Evolutionary conservation across 1,140 invertebrate species (phyloP).

Genomic region (Pseudoatta argentina): DNA sequence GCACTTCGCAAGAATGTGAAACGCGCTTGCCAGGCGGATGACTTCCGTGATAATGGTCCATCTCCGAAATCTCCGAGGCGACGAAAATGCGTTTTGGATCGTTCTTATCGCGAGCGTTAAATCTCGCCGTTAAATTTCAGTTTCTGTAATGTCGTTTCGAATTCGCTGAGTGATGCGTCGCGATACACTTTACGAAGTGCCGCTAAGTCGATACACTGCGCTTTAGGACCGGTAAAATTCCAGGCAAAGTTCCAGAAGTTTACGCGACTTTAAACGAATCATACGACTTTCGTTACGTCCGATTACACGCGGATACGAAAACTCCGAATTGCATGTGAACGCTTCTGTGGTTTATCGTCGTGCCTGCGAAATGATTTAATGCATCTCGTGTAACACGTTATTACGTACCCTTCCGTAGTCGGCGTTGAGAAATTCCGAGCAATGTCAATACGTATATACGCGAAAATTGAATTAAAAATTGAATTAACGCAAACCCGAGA

Average conservation of each 20-base stretch:
- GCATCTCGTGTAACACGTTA: conserved; percentile 37
- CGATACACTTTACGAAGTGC: background rate
- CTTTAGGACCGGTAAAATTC: background rate
- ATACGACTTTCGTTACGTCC: conserved; percentile 38
- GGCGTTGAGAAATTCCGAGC: background rate
- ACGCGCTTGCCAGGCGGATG: background rate
- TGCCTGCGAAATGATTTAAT: conserved; percentile 34
- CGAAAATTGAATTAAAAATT: conserved; percentile 63
- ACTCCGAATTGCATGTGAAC: conserved; percentile 4
- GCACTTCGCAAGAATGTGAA: conserved; percentile 17
- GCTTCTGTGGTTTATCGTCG: conserved; percentile 18
- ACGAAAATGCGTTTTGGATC: conserved; percentile 28
- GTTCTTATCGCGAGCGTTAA: background rate
- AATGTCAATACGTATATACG: conserved; percentile 22
- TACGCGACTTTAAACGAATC: conserved; percentile 39
- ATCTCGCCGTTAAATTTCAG: conserved; percentile 15
- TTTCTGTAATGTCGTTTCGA: background rate
- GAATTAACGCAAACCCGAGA: conserved; percentile 43
- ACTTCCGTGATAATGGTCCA: conserved; percentile 50
- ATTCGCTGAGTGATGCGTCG: background rate
- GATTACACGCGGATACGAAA: conserved; percentile 34
- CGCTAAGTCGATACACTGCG: conserved; percentile 1
- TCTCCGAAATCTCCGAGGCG: conserved; percentile 21
- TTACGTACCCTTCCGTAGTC: background rate
- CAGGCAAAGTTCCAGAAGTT: conserved; percentile 21